Evolutionary conservation across 2,888 invertebrate species (phyloP).

Genomic region (Hirtodrosophila alboralis): DNA sequence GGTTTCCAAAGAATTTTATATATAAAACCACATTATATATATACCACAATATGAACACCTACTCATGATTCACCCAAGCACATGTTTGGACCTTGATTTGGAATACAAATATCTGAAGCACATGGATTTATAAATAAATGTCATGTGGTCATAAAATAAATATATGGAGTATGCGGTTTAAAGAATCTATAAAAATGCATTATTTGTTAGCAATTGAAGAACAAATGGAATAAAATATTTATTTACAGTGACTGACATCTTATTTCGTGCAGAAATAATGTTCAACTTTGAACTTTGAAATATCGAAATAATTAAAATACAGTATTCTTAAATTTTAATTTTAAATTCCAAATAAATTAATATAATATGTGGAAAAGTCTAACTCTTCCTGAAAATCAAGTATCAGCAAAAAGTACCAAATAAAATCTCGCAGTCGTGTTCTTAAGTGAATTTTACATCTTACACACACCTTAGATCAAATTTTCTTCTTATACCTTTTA

Average conservation of each 20-base stretch:
- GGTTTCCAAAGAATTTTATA: constrained; percentile 1
- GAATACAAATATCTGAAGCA: constrained; percentile 15
- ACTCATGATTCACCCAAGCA: constrained; percentile 26
- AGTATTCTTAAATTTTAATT: too few relatives aligned
- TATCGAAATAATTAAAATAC: too few relatives aligned
- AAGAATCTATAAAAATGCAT: not conserved
- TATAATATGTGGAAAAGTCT: too few relatives aligned
- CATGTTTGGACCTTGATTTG: constrained; percentile 32
- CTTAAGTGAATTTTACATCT: too few relatives aligned
- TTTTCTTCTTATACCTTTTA: too few relatives aligned
- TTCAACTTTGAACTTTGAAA: too few relatives aligned
- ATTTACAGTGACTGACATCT: not conserved
- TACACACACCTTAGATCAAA: too few relatives aligned
- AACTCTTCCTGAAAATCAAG: too few relatives aligned
- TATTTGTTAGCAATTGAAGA: constrained; percentile 5
- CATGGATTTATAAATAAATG: constrained; percentile 21
- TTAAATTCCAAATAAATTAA: too few relatives aligned
- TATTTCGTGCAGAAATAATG: too few relatives aligned
- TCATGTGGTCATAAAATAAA: constrained; percentile 1
- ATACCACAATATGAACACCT: constrained; percentile 17
- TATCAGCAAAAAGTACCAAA: too few relatives aligned
- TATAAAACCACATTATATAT: not conserved
- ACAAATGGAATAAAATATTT: not conserved
- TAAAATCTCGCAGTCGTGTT: too few relatives aligned
- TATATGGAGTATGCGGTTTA: constrained; percentile 3